A percentile compares a stretch with the other conserved stretches of the same genome.
Evolutionary conservation across 2,888 invertebrate genomes (phyloP).

Genomic region (Sclerodermus sp.): DNA sequence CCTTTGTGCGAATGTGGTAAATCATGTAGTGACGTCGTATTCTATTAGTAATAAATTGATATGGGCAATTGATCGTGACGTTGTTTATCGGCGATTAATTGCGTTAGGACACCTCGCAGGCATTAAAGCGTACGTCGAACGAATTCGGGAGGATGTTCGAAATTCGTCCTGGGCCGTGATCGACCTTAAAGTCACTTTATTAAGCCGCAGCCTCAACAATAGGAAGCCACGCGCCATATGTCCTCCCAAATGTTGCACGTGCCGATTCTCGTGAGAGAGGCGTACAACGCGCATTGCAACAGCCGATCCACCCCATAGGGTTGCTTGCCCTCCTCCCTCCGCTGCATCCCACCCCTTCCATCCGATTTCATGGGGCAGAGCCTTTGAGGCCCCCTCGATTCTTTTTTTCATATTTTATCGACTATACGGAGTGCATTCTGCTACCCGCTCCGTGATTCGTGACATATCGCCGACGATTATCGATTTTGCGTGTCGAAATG

Average conservation of each 20-base stretch:
- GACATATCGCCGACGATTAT: slow-evolving; percentile 22
- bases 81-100: background rate
- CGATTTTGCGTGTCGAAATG: slow-evolving; percentile 23
- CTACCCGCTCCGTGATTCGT: slow-evolving; percentile 24
- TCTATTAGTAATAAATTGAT: background rate
- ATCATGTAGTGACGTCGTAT: background rate
- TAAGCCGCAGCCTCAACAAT: slow-evolving; percentile 46
- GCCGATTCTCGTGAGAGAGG: slow-evolving; percentile 19
- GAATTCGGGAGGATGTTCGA: slow-evolving; percentile 17
- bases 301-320: slow-evolving; percentile 5
- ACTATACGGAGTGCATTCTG: slow-evolving; percentile 19
- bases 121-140: background rate
- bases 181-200: slow-evolving; percentile 48
- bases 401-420: slow-evolving; percentile 12
- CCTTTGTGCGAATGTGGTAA: background rate
- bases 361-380: too few relatives aligned
- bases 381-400: background rate
- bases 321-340: background rate
- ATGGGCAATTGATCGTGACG: background rate
- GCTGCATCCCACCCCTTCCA: slow-evolving; percentile 12
- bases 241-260: slow-evolving; percentile 44
- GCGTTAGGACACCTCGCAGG: background rate
- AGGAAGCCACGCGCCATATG: slow-evolving; percentile 53
- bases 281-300: slow-evolving; percentile 6
- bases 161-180: slow-evolving; percentile 31